Conservation (phyloP, 2,797 vertebrate genomes). For the Lycodopsis pacificus region DNA sequence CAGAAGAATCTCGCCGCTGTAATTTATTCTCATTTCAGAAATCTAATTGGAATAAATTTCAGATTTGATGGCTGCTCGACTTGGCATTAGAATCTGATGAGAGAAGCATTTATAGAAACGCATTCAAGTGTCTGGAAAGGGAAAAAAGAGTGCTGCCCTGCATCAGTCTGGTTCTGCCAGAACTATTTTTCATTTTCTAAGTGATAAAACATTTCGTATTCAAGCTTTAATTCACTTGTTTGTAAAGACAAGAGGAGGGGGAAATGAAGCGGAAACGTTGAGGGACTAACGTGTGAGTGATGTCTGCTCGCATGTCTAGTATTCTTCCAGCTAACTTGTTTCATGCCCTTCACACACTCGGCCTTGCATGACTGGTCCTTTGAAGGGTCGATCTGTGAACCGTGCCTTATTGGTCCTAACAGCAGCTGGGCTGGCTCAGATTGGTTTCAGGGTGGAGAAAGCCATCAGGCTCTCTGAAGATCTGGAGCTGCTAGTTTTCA, state of each 20-base stretch:
- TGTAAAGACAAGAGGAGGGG: conserved; percentile 25
- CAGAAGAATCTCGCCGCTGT: conserved; percentile 21
- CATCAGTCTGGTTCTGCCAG: conserved; percentile 46
- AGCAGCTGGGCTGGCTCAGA: conserved; percentile 53
- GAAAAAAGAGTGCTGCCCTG: conserved; percentile 12
- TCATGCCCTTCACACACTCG: conserved; percentile 38
- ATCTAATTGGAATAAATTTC: conserved; percentile 56
- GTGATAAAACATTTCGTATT: conserved; percentile 38
- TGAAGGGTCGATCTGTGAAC: conserved; percentile 48
- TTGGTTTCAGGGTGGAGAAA: conserved; percentile 37
- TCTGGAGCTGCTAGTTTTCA: conserved; percentile 31
- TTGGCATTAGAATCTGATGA: conserved; percentile 67
- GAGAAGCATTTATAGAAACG: conserved; percentile 65
- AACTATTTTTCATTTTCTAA: conserved; percentile 45
- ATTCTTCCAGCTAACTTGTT: conserved; percentile 45
- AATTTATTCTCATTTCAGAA: conserved; percentile 45
- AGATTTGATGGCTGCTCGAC: conserved; percentile 48
- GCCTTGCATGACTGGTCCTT: conserved; percentile 50
- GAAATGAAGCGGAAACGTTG: conserved; percentile 8
- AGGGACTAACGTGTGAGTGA: background rate
- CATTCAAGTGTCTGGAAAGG: conserved; percentile 48
- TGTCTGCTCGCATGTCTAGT: conserved; percentile 23
- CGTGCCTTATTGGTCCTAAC: conserved; percentile 47
- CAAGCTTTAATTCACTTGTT: conserved; percentile 19
- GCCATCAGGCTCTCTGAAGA: conserved; percentile 31